phyloP scores from a whole-genome alignment of 2,888 invertebrate species.

The Callinectes sapidus region DNA sequence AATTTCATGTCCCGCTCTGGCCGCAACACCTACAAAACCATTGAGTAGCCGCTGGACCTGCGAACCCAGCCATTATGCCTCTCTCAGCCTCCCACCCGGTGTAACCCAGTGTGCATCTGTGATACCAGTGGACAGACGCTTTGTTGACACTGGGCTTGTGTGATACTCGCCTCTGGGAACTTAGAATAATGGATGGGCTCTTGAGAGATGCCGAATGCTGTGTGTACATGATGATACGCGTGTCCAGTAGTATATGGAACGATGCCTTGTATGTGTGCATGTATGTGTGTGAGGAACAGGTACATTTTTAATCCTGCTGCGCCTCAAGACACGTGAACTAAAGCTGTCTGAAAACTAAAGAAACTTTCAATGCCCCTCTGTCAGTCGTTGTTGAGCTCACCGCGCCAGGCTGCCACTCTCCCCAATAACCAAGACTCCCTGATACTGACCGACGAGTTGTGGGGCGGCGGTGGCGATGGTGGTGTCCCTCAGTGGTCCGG shows the following conservation, averaged over 20 bases:
- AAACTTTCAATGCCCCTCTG: neutral
- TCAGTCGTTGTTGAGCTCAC: neutral
- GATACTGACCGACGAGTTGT: neutral
- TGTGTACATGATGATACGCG: neutral
- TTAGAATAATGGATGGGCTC: neutral
- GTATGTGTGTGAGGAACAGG: neutral
- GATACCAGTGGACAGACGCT: conserved; percentile 7
- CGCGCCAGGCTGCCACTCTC: neutral
- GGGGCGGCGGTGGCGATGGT: neutral
- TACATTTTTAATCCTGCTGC: neutral
- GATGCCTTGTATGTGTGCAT: neutral
- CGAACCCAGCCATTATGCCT: neutral
- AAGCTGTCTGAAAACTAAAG: neutral
- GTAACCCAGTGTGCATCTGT: neutral
- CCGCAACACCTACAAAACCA: conserved; percentile 57
- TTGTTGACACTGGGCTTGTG: neutral
- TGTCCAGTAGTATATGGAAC: neutral
- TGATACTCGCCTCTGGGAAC: conserved; percentile 9
- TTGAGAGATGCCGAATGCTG: neutral
- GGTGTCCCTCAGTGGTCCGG: neutral
- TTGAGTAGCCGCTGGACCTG: conserved; percentile 45
- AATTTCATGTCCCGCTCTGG: conserved; percentile 52
- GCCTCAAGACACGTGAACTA: neutral
- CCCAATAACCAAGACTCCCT: no score
- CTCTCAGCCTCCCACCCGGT: neutral